phyloP scores from a whole-genome alignment of 1,140 invertebrate genomes.

The Eurosta solidaginis region DNA sequence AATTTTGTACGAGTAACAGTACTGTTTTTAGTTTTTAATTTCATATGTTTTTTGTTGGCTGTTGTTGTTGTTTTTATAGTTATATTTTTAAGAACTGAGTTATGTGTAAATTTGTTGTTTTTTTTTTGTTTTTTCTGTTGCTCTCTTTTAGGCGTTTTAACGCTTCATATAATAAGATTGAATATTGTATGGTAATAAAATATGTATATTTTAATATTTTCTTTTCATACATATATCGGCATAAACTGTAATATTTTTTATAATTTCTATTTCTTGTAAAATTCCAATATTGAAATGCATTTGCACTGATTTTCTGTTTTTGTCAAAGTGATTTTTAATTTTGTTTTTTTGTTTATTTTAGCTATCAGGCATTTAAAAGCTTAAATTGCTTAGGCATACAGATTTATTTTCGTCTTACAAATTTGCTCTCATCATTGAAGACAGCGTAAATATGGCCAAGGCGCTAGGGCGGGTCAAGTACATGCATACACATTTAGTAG shows the following conservation, averaged over 20 bases:
- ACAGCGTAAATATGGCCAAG: background rate
- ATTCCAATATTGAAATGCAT: slow-evolving; percentile 3
- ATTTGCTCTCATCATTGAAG: background rate
- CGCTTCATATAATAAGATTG: background rate
- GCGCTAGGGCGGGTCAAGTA: too few species aligned
- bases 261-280: background rate
- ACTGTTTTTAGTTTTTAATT: background rate
- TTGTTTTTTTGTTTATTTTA: background rate
- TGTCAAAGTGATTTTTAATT: too few species aligned
- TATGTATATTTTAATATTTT: background rate
- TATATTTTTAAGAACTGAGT: too few species aligned
- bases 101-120: too few species aligned
- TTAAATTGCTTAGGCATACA: background rate
- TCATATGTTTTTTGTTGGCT: background rate
- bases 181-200: slow-evolving; percentile 1
- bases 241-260: too few species aligned
- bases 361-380: too few species aligned
- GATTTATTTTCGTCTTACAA: background rate
- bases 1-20: too few species aligned
- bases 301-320: too few species aligned
- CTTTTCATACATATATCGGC: background rate
- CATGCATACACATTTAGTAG: too few species aligned
- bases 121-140: background rate
- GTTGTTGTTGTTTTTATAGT: background rate
- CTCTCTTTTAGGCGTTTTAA: background rate